These are phyloP conservation scores for Apamea anceps DNA, from an alignment of 2,888 invertebrate genomes.

Conservation along the genomic window DNA sequence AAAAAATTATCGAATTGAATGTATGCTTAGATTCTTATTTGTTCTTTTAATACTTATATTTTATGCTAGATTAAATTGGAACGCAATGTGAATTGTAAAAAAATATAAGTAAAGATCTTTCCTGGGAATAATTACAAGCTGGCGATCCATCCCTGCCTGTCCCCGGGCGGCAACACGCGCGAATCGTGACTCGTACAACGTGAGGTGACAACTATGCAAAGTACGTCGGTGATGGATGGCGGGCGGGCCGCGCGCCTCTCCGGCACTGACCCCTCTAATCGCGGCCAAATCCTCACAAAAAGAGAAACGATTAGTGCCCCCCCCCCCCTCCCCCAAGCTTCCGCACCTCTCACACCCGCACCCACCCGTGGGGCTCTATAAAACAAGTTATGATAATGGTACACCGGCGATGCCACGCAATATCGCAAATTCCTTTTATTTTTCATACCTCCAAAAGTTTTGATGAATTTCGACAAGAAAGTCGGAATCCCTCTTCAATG, in stretches of 20 bases:
- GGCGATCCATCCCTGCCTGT: too few species aligned
- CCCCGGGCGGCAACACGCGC: neutral
- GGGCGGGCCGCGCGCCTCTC: conserved; percentile 3
- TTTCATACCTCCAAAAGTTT: conserved; percentile 61
- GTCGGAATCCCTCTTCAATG: conserved; percentile 64
- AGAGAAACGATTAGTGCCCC: conserved; percentile 45
- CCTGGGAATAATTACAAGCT: too few species aligned
- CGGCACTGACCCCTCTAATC: conserved; percentile 39
- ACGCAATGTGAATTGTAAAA: too few species aligned
- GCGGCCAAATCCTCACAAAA: conserved; percentile 35
- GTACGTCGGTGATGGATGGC: conserved; percentile 14
- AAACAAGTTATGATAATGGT: conserved; percentile 62
- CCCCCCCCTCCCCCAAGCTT: too few species aligned
- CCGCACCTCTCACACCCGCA: neutral
- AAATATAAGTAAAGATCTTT: too few species aligned
- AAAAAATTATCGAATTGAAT: too few species aligned
- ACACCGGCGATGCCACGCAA: conserved; percentile 51
- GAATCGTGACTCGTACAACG: neutral
- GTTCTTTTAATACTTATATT: too few species aligned
- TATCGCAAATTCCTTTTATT: conserved; percentile 67
- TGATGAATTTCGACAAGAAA: conserved; percentile 71
- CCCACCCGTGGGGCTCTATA: conserved; percentile 1
- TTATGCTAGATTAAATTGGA: too few species aligned
- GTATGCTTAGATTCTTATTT: too few species aligned
- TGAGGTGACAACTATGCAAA: conserved; percentile 29